Conservation (phyloP, 2,797 vertebrate genomes). For the Xiphophorus birchmanni region DNA sequence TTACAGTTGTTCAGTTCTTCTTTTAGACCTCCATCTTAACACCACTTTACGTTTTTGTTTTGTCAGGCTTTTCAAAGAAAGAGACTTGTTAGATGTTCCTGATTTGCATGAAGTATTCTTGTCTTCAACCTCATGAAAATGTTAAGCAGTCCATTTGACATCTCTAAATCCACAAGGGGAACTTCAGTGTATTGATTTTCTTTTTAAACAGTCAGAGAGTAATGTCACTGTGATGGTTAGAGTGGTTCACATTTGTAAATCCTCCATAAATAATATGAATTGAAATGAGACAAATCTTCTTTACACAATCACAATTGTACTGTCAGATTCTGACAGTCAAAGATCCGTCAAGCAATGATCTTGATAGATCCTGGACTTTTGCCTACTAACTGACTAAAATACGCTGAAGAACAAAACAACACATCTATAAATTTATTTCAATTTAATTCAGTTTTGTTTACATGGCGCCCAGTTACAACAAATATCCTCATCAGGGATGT, state of each 20-base stretch:
- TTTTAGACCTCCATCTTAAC: not conserved
- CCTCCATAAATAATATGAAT: not conserved
- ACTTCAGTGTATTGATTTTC: not conserved
- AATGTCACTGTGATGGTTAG: not conserved
- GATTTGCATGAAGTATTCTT: not conserved
- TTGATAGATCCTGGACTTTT: not conserved
- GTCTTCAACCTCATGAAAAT: slow-evolving; percentile 1
- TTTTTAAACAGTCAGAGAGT: not conserved
- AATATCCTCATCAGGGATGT: not conserved
- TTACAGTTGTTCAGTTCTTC: not conserved
- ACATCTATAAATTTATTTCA: not conserved
- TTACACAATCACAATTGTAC: not conserved
- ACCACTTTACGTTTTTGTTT: not conserved
- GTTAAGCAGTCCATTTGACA: slow-evolving; percentile 3
- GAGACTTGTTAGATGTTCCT: not conserved
- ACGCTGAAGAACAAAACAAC: not conserved
- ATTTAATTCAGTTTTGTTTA: not conserved
- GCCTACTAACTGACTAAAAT: not conserved
- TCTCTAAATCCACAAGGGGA: not conserved
- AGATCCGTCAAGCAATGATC: not conserved
- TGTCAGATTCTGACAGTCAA: not conserved
- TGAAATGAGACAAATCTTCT: not conserved
- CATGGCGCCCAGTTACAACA: not conserved
- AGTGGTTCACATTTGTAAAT: not conserved
- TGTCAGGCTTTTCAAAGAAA: not conserved